These are phyloP conservation scores for Trichogramma dendrolimi DNA, from an alignment of 2,888 invertebrate species.

Conservation along the genomic window DNA sequence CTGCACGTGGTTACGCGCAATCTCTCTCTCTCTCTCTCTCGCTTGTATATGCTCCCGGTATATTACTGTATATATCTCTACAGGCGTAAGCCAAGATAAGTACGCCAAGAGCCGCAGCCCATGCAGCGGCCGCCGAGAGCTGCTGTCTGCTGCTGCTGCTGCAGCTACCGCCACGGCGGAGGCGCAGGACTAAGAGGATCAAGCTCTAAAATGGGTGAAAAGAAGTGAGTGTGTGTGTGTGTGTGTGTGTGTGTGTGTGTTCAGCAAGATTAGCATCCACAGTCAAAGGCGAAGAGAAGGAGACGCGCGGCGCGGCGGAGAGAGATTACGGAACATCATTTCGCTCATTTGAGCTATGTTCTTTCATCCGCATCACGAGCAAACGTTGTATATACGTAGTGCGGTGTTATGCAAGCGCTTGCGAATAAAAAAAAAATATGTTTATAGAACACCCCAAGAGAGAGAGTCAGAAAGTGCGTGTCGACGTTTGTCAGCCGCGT, in stretches of 20 bases:
- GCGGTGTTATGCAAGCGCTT: background rate
- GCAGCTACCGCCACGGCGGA: background rate
- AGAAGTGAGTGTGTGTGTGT: slow-evolving; percentile 8
- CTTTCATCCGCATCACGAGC: background rate
- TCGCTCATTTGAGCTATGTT: background rate
- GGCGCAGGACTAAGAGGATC: slow-evolving; percentile 18
- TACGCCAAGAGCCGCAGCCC: too few relatives aligned
- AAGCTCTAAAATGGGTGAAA: slow-evolving; percentile 7
- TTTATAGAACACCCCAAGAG: too few relatives aligned
- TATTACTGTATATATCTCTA: too few relatives aligned
- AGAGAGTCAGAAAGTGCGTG: too few relatives aligned
- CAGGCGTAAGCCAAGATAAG: too few relatives aligned
- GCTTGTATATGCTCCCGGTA: too few relatives aligned
- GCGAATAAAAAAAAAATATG: background rate
- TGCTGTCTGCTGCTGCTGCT: too few relatives aligned
- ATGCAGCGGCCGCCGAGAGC: too few relatives aligned
- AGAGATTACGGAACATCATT: slow-evolving; percentile 18
- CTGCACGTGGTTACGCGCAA: background rate
- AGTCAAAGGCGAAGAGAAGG: background rate
- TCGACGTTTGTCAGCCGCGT: background rate
- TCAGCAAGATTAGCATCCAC: slow-evolving; percentile 18
- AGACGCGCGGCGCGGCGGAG: too few relatives aligned
- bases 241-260: too few relatives aligned
- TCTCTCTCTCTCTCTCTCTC: too few relatives aligned
- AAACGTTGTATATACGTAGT: background rate